Conservation (phyloP, 1,140 invertebrate species). For the Aricia agestis region DNA sequence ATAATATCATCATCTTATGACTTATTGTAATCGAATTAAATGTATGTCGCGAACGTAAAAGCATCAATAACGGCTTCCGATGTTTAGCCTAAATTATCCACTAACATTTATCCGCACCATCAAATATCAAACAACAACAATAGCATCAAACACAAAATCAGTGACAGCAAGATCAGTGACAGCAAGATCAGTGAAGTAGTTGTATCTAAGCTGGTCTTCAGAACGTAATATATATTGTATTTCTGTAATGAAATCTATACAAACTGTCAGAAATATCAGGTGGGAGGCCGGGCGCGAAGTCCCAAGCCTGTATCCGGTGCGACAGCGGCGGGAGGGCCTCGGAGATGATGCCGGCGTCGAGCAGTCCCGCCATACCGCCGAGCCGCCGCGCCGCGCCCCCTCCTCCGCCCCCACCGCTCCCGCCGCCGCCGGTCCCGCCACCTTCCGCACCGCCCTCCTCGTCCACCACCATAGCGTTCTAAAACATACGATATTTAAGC, state of each 20-base stretch:
- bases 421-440: conserved; percentile 19
- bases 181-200: too few relatives aligned
- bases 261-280: conserved; percentile 86
- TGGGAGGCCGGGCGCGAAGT: conserved; percentile 83
- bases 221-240: too few relatives aligned
- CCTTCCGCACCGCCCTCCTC: conserved; percentile 39
- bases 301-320: conserved; percentile 90
- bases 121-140: too few relatives aligned
- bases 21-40: too few relatives aligned
- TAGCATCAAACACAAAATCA: too few relatives aligned
- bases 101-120: too few relatives aligned
- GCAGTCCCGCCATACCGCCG: conserved; percentile 51
- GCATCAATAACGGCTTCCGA: too few relatives aligned
- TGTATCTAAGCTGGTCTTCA: too few relatives aligned
- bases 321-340: conserved; percentile 59
- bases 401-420: conserved; percentile 24
- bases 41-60: too few relatives aligned
- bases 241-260: conserved; percentile 17
- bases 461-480: conserved; percentile 62
- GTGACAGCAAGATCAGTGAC: too few relatives aligned
- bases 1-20: too few relatives aligned
- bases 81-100: too few relatives aligned
- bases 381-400: conserved; percentile 37
- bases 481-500: not conserved
- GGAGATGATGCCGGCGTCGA: conserved; percentile 59